Base-by-base conservation (phyloP, 1,140 invertebrate genomes). In the Chrysomallon squamiferum region DNA sequence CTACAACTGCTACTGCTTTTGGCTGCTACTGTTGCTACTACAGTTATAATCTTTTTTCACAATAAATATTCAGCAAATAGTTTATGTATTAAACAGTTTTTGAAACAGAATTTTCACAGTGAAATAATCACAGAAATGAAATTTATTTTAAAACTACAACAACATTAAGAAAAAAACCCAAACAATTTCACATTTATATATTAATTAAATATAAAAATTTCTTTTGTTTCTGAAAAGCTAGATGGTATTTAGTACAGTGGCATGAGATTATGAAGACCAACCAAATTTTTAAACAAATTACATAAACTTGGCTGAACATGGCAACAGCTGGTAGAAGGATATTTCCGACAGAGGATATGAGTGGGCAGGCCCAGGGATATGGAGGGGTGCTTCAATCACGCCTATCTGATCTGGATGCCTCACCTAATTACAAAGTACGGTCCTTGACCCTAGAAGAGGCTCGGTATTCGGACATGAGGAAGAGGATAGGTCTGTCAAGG, bases 401-500 rank as follows among this genome's bases (percentile, higher is more conserved):
- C 9, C 38, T 59, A n/a, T 60, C 58, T n/a, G 41, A 59, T 25
- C 25, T 43, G 22, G 62, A 64, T 5, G 15, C 49, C 30, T 18
- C 22, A 13, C 25, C 32, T 9, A 20, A 41, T 13, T 30, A 25
- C 2, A 25, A 33, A 32, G 4, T 32, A 59, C 22, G n/a, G 2
- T 38, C 30, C 0, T 29, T 68, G 18, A 71, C 70, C n/a, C 58
- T 75, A 5, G 68, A 75, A 25, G 73, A 75, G 32, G 73, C 66
- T 0, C 50, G 66, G 11, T 73, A 63, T 57, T 67, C 72, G 50
- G 67, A 73, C 38, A 68, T 67, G 56, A 62, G 69, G n/a, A 76
- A 69, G 49, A 71, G 69, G 43, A 61, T 69, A 15, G 59, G 69
- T 30, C 56, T 72, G 25, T 49, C 60, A 11, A 30, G 61, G 3